A percentile compares a stretch with the other conserved stretches of the same genome.
Evolutionary conservation across 2,797 vertebrate species (phyloP).

Genomic region (Euthynnus affinis): DNA sequence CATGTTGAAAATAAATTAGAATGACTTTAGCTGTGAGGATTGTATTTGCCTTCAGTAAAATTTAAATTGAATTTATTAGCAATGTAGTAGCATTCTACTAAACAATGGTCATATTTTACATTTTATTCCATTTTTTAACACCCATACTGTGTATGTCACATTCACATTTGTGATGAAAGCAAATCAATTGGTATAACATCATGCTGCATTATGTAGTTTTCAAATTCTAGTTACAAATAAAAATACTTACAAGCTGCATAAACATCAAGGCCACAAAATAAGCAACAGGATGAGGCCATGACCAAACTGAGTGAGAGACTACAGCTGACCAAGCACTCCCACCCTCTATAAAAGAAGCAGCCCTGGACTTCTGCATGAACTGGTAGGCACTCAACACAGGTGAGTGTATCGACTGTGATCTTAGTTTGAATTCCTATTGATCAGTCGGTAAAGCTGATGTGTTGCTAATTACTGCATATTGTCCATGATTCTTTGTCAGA

Average conservation of each 20-base stretch:
- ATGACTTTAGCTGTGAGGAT: too few relatives aligned
- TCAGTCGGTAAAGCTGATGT: neutral
- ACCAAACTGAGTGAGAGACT: slow-evolving; percentile 51
- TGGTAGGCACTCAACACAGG: slow-evolving; percentile 49
- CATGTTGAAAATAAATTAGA: too few relatives aligned
- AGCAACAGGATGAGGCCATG: slow-evolving; percentile 54
- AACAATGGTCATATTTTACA: too few relatives aligned
- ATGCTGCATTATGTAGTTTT: neutral
- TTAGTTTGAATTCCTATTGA: neutral
- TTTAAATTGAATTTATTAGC: too few relatives aligned
- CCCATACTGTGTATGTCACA: neutral
- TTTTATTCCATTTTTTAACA: neutral
- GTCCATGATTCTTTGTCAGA: neutral
- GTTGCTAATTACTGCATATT: neutral
- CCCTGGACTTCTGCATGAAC: slow-evolving; percentile 24
- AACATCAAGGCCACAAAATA: slow-evolving; percentile 33
- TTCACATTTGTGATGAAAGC: neutral
- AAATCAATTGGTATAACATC: neutral
- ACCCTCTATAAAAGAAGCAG: slow-evolving; percentile 60
- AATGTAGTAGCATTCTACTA: too few relatives aligned
- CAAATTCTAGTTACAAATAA: neutral
- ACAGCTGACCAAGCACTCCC: slow-evolving; percentile 53
- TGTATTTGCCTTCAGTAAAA: too few relatives aligned
- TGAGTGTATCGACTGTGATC: slow-evolving; percentile 33
- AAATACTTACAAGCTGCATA: neutral